Conservation (phyloP, 1,140 invertebrate genomes). For the Acromyrmex heyeri region DNA sequence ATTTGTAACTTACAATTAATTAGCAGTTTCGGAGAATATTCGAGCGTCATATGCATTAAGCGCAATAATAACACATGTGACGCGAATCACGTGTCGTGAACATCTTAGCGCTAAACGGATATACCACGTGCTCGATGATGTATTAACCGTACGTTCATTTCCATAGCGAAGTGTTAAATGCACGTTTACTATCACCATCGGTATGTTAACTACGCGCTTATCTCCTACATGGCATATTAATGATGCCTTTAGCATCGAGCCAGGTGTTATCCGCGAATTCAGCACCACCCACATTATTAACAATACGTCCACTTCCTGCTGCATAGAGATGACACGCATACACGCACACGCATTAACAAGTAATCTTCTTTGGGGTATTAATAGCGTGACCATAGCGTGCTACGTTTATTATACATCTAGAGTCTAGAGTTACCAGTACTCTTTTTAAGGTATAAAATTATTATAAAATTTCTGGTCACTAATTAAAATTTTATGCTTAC, state of each 20-base stretch:
- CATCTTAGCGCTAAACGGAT: not conserved
- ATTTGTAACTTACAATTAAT: not conserved
- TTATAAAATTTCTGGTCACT: too few species aligned
- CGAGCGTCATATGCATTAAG: not conserved
- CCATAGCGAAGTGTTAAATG: slow-evolving; percentile 56
- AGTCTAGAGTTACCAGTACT: not conserved
- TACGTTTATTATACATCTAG: slow-evolving; percentile 23
- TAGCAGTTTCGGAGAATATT: too few species aligned
- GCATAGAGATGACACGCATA: not conserved
- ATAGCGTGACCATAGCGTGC: slow-evolving; percentile 4
- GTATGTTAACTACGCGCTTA: slow-evolving; percentile 63
- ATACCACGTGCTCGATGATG: slow-evolving; percentile 28
- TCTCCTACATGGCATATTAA: slow-evolving; percentile 62
- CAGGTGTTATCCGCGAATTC: slow-evolving; percentile 59
- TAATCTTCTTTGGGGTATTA: slow-evolving; percentile 39
- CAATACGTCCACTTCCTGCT: slow-evolving; percentile 35
- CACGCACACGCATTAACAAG: not conserved
- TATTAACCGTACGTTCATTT: slow-evolving; percentile 30
- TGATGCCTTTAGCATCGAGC: slow-evolving; percentile 48
- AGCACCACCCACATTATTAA: slow-evolving; percentile 43
- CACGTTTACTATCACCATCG: slow-evolving; percentile 33
- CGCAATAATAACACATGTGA: not conserved
- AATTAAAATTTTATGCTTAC: too few species aligned
- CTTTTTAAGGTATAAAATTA: too few species aligned
- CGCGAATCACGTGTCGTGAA: not conserved